Percentiles rank a stretch among this genome's conserved stretches.
phyloP scores from a whole-genome alignment of 2,797 vertebrate genomes.

The Cheirogaleus major region DNA sequence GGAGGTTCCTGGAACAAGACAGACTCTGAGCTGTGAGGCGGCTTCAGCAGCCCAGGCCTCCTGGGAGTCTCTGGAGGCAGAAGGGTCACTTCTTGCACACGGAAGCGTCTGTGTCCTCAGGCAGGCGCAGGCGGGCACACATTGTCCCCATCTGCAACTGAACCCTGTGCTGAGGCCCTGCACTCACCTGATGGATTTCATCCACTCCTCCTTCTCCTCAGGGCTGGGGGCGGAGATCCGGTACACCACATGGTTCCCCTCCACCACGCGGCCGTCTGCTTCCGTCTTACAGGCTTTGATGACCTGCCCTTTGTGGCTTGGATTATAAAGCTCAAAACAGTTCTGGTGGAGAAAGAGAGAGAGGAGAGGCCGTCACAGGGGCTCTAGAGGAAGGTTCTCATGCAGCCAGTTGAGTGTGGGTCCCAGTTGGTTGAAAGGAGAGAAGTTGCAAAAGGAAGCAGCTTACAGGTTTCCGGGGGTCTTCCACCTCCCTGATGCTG shows the following conservation, averaged over 20 bases:
- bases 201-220: conserved; percentile 99
- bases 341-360: conserved; percentile 86
- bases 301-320: conserved; percentile 97
- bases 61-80: neutral
- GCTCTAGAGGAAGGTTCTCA: neutral
- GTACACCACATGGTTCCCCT: conserved; percentile 98
- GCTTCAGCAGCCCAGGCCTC: neutral
- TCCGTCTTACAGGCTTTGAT: conserved; percentile 99
- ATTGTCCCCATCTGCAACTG: rapidly evolving
- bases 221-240: conserved; percentile 97
- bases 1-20: neutral
- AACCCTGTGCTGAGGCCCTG: neutral
- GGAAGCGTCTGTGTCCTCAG: neutral
- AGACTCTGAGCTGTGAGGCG: too few relatives aligned
- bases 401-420: neutral
- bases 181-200: conserved; percentile 98
- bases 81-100: neutral
- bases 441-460: neutral
- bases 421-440: neutral
- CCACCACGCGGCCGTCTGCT: conserved; percentile 96
- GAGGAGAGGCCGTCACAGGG: neutral
- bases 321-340: conserved; percentile 98
- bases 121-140: rapidly evolving
- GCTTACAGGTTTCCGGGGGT: conserved; percentile 96
- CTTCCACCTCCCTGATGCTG: conserved; percentile 97